Percentiles rank a stretch among this genome's conserved stretches.
These are phyloP conservation scores for Pachyramphus minor DNA, from an alignment of 2,113 vertebrate species.

Conservation along the genomic window DNA sequence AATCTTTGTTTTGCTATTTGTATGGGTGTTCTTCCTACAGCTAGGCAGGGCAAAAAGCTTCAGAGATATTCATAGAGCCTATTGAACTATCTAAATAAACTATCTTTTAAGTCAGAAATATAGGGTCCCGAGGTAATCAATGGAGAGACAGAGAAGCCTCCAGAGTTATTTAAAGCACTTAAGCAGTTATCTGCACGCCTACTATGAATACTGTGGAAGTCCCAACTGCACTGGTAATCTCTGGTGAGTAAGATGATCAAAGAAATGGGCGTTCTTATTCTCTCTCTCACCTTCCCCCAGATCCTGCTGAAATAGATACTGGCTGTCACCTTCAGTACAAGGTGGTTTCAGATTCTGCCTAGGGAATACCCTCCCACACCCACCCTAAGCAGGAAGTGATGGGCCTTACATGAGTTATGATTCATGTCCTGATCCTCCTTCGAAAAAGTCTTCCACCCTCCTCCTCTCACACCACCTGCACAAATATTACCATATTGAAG, in stretches of 20 bases:
- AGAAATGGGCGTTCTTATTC: not conserved
- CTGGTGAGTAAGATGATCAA: not conserved
- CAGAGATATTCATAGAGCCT: not conserved
- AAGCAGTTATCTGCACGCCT: not conserved
- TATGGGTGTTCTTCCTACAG: not conserved
- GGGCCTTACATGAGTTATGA: slow-evolving; percentile 26
- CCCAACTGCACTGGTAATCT: not conserved
- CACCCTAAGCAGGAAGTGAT: not conserved
- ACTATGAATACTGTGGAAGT: not conserved
- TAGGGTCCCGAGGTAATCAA: not conserved
- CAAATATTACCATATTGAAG: slow-evolving; percentile 25
- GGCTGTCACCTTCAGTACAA: not conserved
- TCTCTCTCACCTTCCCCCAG: not conserved
- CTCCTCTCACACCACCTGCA: not conserved
- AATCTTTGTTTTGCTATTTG: not conserved
- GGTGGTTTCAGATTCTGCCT: not conserved
- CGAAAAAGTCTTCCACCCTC: not conserved
- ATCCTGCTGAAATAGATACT: slow-evolving; percentile 16
- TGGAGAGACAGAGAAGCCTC: not conserved
- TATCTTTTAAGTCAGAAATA: not conserved
- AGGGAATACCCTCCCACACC: slow-evolving; percentile 44
- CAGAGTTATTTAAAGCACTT: slow-evolving; percentile 21
- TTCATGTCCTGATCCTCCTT: not conserved
- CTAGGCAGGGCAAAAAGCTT: not conserved
- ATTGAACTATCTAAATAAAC: not conserved